Evolutionary conservation across 2,797 vertebrate species (phyloP).

Genomic region (Alectoris magna): DNA sequence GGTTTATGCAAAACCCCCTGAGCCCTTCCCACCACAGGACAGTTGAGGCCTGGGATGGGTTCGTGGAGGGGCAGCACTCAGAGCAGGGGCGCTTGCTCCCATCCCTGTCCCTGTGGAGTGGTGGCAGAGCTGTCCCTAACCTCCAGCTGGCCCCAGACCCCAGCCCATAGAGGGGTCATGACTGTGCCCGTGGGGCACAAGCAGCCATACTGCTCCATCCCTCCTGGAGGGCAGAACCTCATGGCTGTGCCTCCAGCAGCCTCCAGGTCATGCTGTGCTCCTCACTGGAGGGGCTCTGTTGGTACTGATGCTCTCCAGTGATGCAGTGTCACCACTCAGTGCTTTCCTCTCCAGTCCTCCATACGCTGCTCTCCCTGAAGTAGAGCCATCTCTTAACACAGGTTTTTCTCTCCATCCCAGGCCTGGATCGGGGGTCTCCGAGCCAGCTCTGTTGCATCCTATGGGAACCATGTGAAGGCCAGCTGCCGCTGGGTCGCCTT

Average conservation of each 20-base stretch:
- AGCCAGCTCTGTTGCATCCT: conserved; percentile 79
- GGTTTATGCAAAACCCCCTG: not conserved
- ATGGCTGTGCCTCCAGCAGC: fast-evolving
- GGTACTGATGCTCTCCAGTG: not conserved
- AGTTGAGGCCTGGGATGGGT: not conserved
- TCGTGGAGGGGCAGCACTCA: not conserved
- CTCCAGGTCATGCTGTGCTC: not conserved
- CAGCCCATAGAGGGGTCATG: fast-evolving
- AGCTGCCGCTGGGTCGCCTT: conserved; percentile 88
- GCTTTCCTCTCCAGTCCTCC: not conserved
- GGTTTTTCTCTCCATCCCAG: conserved; percentile 71
- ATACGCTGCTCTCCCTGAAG: fast-evolving
- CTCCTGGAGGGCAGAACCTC: not conserved
- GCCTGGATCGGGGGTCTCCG: conserved; percentile 89
- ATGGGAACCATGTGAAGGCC: conserved; percentile 89
- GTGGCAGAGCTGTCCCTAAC: not conserved
- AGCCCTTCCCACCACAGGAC: not conserved
- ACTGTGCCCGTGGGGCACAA: fast-evolving
- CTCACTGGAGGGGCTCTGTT: fast-evolving
- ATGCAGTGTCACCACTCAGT: fast-evolving
- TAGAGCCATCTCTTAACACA: not conserved
- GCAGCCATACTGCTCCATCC: fast-evolving
- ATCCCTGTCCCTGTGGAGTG: fast-evolving
- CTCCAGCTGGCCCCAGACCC: not conserved
- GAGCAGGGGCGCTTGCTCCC: not conserved